A percentile compares a stretch with the other conserved stretches of the same genome.
Evolutionary conservation across 2,797 vertebrate species (phyloP).

Genomic region (Lutjanus argentimaculatus): DNA sequence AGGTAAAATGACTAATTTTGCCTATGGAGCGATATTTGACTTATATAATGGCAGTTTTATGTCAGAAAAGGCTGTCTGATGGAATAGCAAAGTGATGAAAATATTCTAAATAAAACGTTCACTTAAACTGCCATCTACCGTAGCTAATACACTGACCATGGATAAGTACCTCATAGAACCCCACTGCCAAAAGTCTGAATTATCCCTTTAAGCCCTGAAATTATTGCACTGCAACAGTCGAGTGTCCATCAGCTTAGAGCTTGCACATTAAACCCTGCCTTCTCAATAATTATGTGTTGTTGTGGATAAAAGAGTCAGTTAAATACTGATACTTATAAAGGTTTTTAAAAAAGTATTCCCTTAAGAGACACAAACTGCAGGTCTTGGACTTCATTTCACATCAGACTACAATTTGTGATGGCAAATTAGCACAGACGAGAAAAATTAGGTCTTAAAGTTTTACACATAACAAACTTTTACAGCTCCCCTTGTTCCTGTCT

Average conservation of each 20-base stretch:
- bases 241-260: conserved; percentile 22
- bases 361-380: conserved; percentile 6
- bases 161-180: too few relatives aligned
- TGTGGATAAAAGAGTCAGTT: not conserved
- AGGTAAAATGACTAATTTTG: too few relatives aligned
- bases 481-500: not conserved
- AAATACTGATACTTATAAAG: not conserved
- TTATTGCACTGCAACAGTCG: conserved; percentile 1
- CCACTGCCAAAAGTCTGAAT: too few relatives aligned
- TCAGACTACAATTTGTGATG: conserved; percentile 1
- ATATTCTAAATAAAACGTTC: too few relatives aligned
- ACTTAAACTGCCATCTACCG: too few relatives aligned
- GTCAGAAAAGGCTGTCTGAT: too few relatives aligned
- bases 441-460: conserved; percentile 17
- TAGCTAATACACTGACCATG: too few relatives aligned
- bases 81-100: too few relatives aligned
- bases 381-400: conserved; percentile 3
- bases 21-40: too few relatives aligned
- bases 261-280: not conserved
- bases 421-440: not conserved
- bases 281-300: not conserved
- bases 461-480: conserved; percentile 4
- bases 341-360: not conserved
- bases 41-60: too few relatives aligned
- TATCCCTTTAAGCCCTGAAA: not conserved